Evolutionary conservation across 2,113 vertebrate genomes (phyloP).

Genomic region (Scartelaos histophorus): DNA sequence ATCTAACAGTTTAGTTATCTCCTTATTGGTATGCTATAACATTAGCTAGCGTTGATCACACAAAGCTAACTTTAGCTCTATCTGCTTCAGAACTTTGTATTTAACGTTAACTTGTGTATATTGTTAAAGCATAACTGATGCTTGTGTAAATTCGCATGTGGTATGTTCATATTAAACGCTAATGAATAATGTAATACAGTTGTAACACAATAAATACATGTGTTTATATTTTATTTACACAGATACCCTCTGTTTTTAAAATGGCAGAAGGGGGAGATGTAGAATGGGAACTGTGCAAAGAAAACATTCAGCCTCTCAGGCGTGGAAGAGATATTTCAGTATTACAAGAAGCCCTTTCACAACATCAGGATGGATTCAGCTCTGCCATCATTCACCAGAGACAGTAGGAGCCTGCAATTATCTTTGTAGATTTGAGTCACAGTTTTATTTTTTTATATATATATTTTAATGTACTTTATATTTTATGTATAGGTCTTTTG

Average conservation of each 20-base stretch:
- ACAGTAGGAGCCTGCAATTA: constrained; percentile 74
- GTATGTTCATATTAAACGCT: background rate
- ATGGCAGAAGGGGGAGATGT: constrained; percentile 83
- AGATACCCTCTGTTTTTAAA: constrained; percentile 20
- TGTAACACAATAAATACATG: background rate
- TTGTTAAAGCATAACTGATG: background rate
- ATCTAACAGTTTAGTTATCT: background rate
- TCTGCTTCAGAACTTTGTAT: background rate
- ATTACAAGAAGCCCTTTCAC: constrained; percentile 85
- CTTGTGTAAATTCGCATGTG: background rate
- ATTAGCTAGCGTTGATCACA: background rate
- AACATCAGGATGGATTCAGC: constrained; percentile 80
- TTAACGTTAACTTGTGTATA: background rate
- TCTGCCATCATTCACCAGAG: constrained; percentile 83
- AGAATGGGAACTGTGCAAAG: constrained; percentile 96
- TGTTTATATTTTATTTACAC: background rate
- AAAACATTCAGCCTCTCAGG: constrained; percentile 92
- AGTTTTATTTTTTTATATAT: background rate
- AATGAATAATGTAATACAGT: background rate
- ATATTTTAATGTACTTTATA: background rate
- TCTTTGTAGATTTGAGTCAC: background rate
- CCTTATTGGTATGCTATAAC: background rate
- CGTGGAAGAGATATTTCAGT: constrained; percentile 84
- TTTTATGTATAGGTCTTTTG: constrained; percentile 68
- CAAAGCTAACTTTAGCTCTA: background rate